phyloP scores from a whole-genome alignment of 2,888 invertebrate genomes.

The Orthosia gracilis region DNA sequence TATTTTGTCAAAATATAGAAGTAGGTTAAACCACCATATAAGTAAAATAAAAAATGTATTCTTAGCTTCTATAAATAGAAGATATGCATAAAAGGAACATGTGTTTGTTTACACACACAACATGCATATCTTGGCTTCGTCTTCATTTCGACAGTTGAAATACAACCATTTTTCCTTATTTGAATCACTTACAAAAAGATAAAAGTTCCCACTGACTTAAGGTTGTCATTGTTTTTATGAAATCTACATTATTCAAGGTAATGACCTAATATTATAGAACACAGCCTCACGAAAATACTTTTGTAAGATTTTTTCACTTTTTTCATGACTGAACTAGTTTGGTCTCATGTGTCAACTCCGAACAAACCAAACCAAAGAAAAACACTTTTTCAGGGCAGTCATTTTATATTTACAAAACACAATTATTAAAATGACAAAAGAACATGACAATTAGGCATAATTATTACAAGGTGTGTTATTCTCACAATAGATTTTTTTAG shows the following conservation, averaged over 20 bases:
- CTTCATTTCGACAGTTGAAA: slow-evolving; percentile 8
- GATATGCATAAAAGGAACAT: slow-evolving; percentile 14
- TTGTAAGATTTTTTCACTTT: background rate
- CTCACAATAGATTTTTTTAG: too few species aligned
- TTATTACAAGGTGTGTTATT: too few species aligned
- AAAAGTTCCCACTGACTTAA: background rate
- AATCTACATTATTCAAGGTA: slow-evolving; percentile 28
- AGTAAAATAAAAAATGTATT: slow-evolving; percentile 6
- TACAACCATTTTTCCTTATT: slow-evolving; percentile 31
- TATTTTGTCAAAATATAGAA: background rate
- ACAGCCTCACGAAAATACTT: background rate
- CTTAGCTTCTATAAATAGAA: background rate
- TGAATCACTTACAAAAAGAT: slow-evolving; percentile 5
- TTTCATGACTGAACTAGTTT: background rate
- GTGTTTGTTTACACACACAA: slow-evolving; percentile 9
- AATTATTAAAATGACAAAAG: background rate
- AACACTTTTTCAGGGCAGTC: background rate
- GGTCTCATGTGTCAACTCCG: too few species aligned
- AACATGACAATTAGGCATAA: too few species aligned
- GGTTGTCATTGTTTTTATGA: slow-evolving; percentile 8
- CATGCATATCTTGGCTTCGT: slow-evolving; percentile 41
- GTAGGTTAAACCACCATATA: slow-evolving; percentile 12
- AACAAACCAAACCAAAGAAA: too few species aligned
- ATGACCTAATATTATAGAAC: background rate
- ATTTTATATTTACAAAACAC: background rate